Evolutionary conservation across 2,113 vertebrate genomes (phyloP).

Genomic region (Muntiacus reevesi): DNA sequence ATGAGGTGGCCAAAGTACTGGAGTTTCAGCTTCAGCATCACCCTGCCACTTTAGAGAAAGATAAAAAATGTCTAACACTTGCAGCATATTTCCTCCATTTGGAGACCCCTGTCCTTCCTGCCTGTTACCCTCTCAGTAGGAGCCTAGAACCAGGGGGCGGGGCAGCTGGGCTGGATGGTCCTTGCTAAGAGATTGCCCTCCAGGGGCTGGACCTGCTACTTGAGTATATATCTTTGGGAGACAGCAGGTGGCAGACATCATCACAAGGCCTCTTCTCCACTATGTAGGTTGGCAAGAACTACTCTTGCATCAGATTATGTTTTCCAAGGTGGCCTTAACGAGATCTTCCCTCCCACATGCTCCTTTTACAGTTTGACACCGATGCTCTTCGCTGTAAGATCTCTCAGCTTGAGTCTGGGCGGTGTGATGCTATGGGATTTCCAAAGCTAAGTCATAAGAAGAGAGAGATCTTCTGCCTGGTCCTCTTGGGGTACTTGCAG

Average conservation of each 20-base stretch:
- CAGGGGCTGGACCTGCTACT: not conserved
- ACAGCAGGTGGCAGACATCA: not conserved
- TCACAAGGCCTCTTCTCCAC: not conserved
- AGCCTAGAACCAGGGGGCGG: not conserved
- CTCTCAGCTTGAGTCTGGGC: not conserved
- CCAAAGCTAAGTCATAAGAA: not conserved
- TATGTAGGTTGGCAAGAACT: not conserved
- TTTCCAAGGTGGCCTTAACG: not conserved
- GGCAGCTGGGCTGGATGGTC: not conserved
- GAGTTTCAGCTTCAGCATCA: no score
- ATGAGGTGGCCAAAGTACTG: no score
- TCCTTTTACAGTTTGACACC: not conserved
- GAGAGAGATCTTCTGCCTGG: not conserved
- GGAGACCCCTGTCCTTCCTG: not conserved
- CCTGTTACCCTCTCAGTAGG: not conserved
- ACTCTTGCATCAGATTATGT: no score
- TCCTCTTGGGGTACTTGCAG: not conserved
- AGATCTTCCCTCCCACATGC: not conserved
- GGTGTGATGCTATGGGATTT: not conserved
- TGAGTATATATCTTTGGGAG: not conserved
- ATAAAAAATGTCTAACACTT: not conserved
- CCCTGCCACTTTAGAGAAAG: not conserved
- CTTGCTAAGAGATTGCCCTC: not conserved
- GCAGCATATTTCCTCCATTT: not conserved
- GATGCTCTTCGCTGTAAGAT: not conserved